These are phyloP conservation scores for Cecropterus lyciades DNA, from an alignment of 1,140 invertebrate species.

Conservation along the genomic window DNA sequence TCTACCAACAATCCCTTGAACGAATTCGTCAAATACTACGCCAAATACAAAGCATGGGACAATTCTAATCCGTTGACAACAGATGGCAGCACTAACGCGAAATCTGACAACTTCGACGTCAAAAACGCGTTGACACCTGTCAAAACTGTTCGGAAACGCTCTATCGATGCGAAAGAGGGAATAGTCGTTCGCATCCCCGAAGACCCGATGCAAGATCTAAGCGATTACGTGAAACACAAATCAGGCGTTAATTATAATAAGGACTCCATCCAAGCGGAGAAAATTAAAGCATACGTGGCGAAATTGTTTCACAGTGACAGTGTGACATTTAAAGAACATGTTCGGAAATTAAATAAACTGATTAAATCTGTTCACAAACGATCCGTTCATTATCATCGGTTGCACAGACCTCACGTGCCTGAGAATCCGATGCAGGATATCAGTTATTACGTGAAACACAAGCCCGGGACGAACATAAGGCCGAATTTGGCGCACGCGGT, in stretches of 20 bases:
- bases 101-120: slow-evolving; percentile 44
- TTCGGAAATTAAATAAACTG: slow-evolving; percentile 17
- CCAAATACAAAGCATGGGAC: slow-evolving; percentile 66
- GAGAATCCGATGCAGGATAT: slow-evolving; percentile 53
- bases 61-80: slow-evolving; percentile 40
- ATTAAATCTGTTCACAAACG: slow-evolving; percentile 30
- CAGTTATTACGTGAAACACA: slow-evolving; percentile 59
- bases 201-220: slow-evolving; percentile 38
- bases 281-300: slow-evolving; percentile 29
- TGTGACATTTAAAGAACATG: slow-evolving; percentile 11
- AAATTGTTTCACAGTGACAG: slow-evolving; percentile 20
- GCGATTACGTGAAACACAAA: slow-evolving; percentile 38
- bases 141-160: slow-evolving; percentile 43
- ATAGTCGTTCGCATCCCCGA: slow-evolving; percentile 32
- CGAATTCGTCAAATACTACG: slow-evolving; percentile 59
- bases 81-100: slow-evolving; percentile 15
- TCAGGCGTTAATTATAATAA: slow-evolving; percentile 28
- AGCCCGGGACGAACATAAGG: slow-evolving; percentile 43
- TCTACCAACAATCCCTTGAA: slow-evolving; percentile 48
- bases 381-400: slow-evolving; percentile 19
- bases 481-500: slow-evolving; percentile 43
- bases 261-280: slow-evolving; percentile 22
- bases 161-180: slow-evolving; percentile 32
- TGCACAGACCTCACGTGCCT: slow-evolving; percentile 36
- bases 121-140: slow-evolving; percentile 44